A percentile compares a stretch with the other conserved stretches of the same genome.
These are phyloP conservation scores for Pediacus dermestoides DNA, from an alignment of 2,888 invertebrate genomes.

Conservation along the genomic window DNA sequence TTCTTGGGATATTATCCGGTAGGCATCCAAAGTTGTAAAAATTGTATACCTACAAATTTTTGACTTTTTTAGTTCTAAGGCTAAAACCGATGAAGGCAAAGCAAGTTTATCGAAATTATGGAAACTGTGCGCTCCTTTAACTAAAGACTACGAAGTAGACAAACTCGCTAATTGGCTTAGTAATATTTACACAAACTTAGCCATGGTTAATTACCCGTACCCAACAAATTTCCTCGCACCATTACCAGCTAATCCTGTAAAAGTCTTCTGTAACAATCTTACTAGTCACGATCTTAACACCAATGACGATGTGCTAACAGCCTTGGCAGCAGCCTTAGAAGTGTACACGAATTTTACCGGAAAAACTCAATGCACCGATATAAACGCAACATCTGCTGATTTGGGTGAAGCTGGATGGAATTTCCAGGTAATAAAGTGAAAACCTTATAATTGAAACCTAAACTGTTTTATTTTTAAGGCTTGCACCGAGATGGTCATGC, in stretches of 20 bases:
- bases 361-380: conserved; percentile 64
- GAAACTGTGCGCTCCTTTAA: conserved; percentile 71
- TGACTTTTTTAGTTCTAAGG: conserved; percentile 49
- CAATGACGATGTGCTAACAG: conserved; percentile 53
- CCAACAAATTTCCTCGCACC: conserved; percentile 75
- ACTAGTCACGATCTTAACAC: conserved; percentile 27
- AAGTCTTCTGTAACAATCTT: conserved; percentile 58
- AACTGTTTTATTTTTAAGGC: conserved; percentile 57
- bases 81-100: conserved; percentile 61
- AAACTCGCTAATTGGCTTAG: conserved; percentile 66
- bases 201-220: conserved; percentile 97
- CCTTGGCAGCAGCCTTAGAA: conserved; percentile 65
- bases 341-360: conserved; percentile 83
- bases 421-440: conserved; percentile 79
- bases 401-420: conserved; percentile 74
- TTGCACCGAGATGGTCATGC: conserved; percentile 98
- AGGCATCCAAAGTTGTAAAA: conserved; percentile 24
- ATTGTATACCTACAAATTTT: conserved; percentile 6
- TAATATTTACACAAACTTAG: conserved; percentile 73
- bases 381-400: conserved; percentile 54
- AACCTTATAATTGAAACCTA: too few relatives aligned
- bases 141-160: conserved; percentile 54
- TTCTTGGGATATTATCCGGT: conserved; percentile 78
- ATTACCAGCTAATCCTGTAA: conserved; percentile 82
- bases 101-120: conserved; percentile 68